A percentile compares a stretch with the other conserved stretches of the same genome.
These are phyloP conservation scores for Cyaniris semiargus DNA, from an alignment of 2,888 invertebrate species.

Conservation along the genomic window DNA sequence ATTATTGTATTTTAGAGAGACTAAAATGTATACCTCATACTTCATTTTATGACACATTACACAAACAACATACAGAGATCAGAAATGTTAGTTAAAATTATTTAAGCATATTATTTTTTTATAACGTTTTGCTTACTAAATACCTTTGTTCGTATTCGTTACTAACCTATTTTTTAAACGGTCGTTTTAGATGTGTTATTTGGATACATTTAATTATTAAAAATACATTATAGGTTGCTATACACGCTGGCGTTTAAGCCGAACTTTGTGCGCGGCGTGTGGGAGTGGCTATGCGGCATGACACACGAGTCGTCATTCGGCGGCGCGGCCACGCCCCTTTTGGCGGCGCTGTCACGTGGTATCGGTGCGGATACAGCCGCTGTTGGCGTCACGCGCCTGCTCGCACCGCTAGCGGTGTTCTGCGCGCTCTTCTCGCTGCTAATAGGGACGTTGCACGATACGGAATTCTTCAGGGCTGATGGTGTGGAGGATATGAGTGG, in stretches of 20 bases:
- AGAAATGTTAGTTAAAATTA: no score
- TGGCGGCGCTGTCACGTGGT: slow-evolving; percentile 85
- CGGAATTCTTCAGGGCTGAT: slow-evolving; percentile 85
- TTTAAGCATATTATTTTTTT: no score
- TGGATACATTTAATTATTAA: not conserved
- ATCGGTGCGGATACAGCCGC: slow-evolving; percentile 77
- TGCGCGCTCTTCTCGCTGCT: slow-evolving; percentile 90
- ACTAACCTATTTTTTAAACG: no score
- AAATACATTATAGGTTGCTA: slow-evolving; percentile 77
- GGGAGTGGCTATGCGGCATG: slow-evolving; percentile 81
- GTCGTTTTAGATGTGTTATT: no score
- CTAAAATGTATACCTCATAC: no score
- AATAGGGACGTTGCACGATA: slow-evolving; percentile 91
- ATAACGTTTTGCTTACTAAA: no score
- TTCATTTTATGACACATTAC: no score
- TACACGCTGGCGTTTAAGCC: slow-evolving; percentile 91
- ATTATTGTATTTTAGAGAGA: no score
- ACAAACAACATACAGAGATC: no score
- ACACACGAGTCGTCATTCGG: slow-evolving; percentile 64
- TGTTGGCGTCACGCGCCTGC: slow-evolving; percentile 83
- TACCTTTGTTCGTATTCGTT: no score
- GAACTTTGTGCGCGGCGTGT: slow-evolving; percentile 86
- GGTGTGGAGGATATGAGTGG: slow-evolving; percentile 63
- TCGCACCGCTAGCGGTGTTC: slow-evolving; percentile 90
- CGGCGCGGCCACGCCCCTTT: slow-evolving; percentile 78